Base-by-base conservation (phyloP, 2,797 vertebrate genomes). In the Petrocephalus sullivani region DNA sequence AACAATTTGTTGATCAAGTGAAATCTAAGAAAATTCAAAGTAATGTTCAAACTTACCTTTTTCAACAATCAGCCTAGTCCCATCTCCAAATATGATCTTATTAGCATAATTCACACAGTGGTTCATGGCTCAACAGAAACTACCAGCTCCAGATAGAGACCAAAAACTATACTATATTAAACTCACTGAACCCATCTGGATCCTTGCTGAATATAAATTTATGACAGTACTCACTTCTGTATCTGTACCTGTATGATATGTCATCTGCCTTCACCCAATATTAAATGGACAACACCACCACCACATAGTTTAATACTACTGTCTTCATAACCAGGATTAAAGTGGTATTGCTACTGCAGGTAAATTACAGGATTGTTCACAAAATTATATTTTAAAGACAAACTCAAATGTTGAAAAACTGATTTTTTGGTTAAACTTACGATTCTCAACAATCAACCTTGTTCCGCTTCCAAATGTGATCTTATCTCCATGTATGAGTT, bases 71-170 rank as follows among this genome's bases (percentile, higher is more conserved):
- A 89, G 54, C 49, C 51, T 87, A 19, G 88, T 87, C 7, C 88
- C 88, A 23, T 64, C 28, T 1, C 88, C 88, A 89, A 87, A 89
- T 83, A 84, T 61, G 23, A 89, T 16, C 23, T 87, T 89, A 2
- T 21, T 6, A 71, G 53, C 61, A 87, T 41, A 5, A 89, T 89
- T 89, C 88, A 89, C 88, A 87, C 86, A 82, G 71, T 83, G 64
- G 28, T 28, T 21, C 28, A 87, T 75, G 64, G 21, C 46, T 53
- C 16, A 71, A 2, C 33, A 54, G n/a, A 75, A 75, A 87, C 49
- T 60, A 86, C 16, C 56, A 60, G 19, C 84, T 86, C 14, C 56
- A 23, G 81, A 51, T 83, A 21, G 7, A 33, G 3, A 33, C 37
- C 7, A 5, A 1, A 33, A 19, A 6, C 2, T n/a, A 64, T 14